phyloP scores from a whole-genome alignment of 2,888 invertebrate genomes.

The Agonopterix arenella region DNA sequence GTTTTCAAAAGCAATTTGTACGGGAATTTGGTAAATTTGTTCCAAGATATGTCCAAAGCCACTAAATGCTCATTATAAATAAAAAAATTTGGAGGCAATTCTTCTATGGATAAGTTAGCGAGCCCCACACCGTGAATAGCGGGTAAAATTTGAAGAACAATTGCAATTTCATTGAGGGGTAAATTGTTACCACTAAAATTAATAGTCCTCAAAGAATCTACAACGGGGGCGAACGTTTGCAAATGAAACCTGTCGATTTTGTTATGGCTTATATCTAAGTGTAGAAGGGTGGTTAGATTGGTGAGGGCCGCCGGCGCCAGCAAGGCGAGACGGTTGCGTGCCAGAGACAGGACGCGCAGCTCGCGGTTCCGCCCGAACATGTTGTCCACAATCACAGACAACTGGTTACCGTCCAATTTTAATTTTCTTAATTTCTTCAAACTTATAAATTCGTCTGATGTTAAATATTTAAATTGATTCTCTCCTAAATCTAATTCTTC shows the following conservation, averaged over 20 bases:
- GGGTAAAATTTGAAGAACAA: conserved; percentile 74
- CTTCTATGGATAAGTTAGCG: conserved; percentile 76
- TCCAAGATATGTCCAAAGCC: conserved; percentile 84
- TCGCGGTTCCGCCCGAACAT: conserved; percentile 79
- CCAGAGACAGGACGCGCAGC: conserved; percentile 76
- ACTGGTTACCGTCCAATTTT: conserved; percentile 84
- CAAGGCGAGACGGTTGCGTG: conserved; percentile 84
- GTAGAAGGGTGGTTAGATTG: conserved; percentile 81
- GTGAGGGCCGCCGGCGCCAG: conserved; percentile 84
- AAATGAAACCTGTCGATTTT: conserved; percentile 82
- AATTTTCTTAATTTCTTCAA: conserved; percentile 80
- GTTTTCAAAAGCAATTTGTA: conserved; percentile 74
- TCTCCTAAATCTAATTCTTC: conserved; percentile 86
- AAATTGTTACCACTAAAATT: conserved; percentile 84
- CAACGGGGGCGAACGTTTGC: conserved; percentile 76
- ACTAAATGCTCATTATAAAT: conserved; percentile 77
- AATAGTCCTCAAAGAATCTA: conserved; percentile 79
- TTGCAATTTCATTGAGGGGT: conserved; percentile 72
- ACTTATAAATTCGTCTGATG: conserved; percentile 83
- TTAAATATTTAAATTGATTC: conserved; percentile 85
- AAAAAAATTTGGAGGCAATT: conserved; percentile 76
- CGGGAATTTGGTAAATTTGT: conserved; percentile 79
- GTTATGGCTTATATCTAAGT: conserved; percentile 86
- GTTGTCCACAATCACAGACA: conserved; percentile 85
- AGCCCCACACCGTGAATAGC: conserved; percentile 76